Evolutionary conservation across 2,113 vertebrate genomes (phyloP).

Genomic region (Bothrops jararaca): DNA sequence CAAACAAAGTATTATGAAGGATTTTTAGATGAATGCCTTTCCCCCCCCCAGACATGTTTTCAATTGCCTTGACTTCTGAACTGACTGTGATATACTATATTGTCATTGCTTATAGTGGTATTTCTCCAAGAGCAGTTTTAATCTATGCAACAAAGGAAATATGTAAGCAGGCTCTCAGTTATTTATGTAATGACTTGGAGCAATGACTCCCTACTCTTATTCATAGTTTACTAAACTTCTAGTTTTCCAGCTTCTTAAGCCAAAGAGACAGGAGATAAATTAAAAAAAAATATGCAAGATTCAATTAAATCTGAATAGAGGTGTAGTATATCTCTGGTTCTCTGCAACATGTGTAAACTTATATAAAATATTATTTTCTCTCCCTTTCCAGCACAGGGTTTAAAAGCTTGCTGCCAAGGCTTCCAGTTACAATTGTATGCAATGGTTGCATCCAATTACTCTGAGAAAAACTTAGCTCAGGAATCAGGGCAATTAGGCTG

Average conservation of each 20-base stretch:
- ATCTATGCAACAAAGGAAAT: background rate
- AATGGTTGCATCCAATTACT: background rate
- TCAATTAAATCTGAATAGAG: background rate
- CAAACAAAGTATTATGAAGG: background rate
- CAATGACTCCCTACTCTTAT: background rate
- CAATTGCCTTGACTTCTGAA: background rate
- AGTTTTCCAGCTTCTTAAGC: background rate
- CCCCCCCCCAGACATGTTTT: background rate
- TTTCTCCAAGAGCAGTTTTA: background rate
- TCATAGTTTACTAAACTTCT: background rate
- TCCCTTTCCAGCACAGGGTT: background rate
- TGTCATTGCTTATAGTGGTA: background rate
- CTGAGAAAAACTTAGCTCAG: background rate
- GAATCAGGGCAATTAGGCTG: background rate
- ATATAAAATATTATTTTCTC: background rate
- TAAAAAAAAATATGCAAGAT: background rate
- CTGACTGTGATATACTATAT: background rate
- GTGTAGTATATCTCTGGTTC: background rate
- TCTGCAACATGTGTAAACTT: background rate
- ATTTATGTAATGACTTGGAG: background rate
- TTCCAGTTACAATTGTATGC: background rate
- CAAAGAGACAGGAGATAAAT: background rate
- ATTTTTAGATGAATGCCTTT: background rate
- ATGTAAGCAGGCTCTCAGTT: background rate
- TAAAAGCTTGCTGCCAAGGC: background rate